These are phyloP conservation scores for Nycticryphes semicollaris DNA, from an alignment of 2,113 vertebrate species.

Conservation along the genomic window DNA sequence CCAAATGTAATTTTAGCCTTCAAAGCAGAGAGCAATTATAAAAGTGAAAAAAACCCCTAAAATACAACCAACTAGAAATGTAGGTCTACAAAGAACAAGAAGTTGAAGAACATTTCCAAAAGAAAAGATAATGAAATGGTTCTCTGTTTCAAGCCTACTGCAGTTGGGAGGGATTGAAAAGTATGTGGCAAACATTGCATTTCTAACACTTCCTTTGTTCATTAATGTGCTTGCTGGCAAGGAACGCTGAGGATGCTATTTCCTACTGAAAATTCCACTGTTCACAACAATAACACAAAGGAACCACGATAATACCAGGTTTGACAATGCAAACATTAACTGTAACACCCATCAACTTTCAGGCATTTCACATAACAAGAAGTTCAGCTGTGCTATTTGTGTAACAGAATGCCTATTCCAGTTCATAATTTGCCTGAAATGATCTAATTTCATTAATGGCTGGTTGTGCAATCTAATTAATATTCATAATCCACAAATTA, in stretches of 20 bases:
- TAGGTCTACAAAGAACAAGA: background rate
- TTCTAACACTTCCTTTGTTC: slow-evolving; percentile 20
- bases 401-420: background rate
- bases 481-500: background rate
- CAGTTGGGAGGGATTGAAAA: background rate
- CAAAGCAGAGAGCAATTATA: background rate
- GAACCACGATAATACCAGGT: background rate
- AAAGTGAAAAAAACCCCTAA: background rate
- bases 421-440: background rate
- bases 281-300: background rate
- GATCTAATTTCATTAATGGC: background rate
- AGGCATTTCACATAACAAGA: background rate
- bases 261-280: slow-evolving; percentile 25
- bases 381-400: background rate
- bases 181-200: background rate
- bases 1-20: background rate
- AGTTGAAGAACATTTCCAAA: background rate
- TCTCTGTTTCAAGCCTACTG: background rate
- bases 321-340: background rate
- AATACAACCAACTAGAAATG: background rate
- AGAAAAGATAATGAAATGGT: background rate
- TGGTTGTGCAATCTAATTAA: background rate
- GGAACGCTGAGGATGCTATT: background rate
- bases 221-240: slow-evolving; percentile 1
- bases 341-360: background rate